Conservation (phyloP, 2,113 vertebrate genomes). For the Neofelis nebulosa region DNA sequence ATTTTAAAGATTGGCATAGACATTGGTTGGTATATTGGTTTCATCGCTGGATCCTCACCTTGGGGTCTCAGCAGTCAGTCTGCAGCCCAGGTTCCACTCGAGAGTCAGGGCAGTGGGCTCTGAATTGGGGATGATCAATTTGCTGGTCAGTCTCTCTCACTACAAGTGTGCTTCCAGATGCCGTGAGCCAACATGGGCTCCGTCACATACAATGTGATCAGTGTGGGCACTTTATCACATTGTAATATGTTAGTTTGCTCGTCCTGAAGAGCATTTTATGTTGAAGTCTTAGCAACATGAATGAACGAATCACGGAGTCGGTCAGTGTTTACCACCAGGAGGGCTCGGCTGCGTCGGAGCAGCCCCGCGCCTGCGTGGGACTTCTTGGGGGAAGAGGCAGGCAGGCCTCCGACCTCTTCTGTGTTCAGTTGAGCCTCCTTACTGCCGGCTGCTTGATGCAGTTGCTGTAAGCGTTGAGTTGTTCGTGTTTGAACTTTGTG, state of each 20-base stretch:
- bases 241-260: not conserved
- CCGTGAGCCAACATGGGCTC: not conserved
- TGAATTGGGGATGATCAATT: not conserved
- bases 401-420: slow-evolving; percentile 72
- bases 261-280: slow-evolving; percentile 20
- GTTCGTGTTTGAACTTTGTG: slow-evolving; percentile 85
- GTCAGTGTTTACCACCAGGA: not conserved
- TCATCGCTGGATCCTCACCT: not conserved
- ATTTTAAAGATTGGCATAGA: not conserved
- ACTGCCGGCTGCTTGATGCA: slow-evolving; percentile 68
- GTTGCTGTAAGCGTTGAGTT: slow-evolving; percentile 82
- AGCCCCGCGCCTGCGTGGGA: not conserved
- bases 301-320: not conserved
- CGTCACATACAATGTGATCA: not conserved
- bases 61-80: not conserved
- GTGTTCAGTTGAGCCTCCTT: slow-evolving; percentile 66
- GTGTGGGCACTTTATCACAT: not conserved
- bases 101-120: not conserved
- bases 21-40: not conserved
- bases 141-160: slow-evolving; percentile 36
- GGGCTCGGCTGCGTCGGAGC: not conserved
- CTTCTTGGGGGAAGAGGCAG: slow-evolving; percentile 66
- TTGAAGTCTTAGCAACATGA: slow-evolving; percentile 44
- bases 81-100: not conserved
- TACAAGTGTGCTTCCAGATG: not conserved